phyloP scores from a whole-genome alignment of 2,888 invertebrate species.

The Xestia c-nigrum region DNA sequence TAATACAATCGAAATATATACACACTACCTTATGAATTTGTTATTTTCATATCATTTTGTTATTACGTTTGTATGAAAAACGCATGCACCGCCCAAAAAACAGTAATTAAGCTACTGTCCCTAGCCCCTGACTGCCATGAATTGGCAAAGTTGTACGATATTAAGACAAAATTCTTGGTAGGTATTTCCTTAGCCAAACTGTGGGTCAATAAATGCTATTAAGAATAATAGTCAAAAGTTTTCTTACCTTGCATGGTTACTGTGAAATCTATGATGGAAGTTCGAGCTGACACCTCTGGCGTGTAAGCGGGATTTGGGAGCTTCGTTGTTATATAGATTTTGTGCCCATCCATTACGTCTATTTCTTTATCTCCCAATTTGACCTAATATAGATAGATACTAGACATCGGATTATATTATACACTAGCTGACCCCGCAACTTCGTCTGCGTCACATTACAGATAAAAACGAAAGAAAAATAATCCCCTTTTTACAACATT shows the following conservation, averaged over 20 bases:
- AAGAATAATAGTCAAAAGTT: not conserved
- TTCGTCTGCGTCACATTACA: too few species aligned
- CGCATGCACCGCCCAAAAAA: not conserved
- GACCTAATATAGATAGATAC: constrained; percentile 85
- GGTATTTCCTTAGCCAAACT: not conserved
- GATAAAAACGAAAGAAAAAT: too few species aligned
- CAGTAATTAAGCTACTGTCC: not conserved
- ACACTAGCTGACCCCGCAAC: too few species aligned
- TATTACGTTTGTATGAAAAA: too few species aligned
- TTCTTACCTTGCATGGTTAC: constrained; percentile 95
- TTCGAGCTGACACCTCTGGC: constrained; percentile 96
- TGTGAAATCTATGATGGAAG: constrained; percentile 97
- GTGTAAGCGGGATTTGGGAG: constrained; percentile 96
- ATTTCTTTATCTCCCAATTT: constrained; percentile 97
- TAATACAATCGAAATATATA: too few species aligned
- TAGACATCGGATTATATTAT: not conserved
- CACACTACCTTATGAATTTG: too few species aligned
- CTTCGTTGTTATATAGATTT: constrained; percentile 96
- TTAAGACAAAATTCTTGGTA: not conserved
- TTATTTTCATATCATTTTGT: too few species aligned
- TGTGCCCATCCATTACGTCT: constrained; percentile 93
- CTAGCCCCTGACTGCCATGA: not conserved
- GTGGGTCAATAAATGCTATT: not conserved
- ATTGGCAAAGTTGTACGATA: not conserved
- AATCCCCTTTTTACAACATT: too few species aligned